Base-by-base conservation (phyloP, 2,113 vertebrate species). In the Corythaixoides concolor region DNA sequence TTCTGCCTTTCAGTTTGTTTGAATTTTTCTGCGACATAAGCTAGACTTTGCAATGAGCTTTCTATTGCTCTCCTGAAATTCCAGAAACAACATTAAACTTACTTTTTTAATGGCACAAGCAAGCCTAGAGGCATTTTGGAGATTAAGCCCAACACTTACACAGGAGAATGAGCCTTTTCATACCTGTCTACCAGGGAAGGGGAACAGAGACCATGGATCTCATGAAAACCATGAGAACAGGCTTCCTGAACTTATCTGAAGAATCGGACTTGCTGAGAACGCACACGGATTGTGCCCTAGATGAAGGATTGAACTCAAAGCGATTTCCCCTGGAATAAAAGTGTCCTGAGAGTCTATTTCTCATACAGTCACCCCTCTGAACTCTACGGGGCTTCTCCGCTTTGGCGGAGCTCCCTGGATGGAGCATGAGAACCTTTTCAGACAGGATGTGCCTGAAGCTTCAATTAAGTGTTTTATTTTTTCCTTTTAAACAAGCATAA, bases 261-360 rank as follows among this genome's bases (percentile, higher is more conserved):
- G 22, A 74, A 23, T 1, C n/a, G 24, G 27, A 13, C 43, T 41
- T 75, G 28, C 14, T 27, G 28, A 68, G n/a, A 28, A 24, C 23
- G 23, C 14, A 11, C 39, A 26, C 1, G 12, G 18, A 15, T 35
- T 56, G 5, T 81, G 73, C 6, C 26, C n/a, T 1, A 37, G 45
- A 7, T 39, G 67, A 45, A 4, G 18, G 11, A 39, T 3, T 37
- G 15, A 62, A 20, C 6, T 52, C 13, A 23, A 45, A 37, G 43
- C 0, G 0, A 55, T 47, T 47, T 53, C 4, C 15, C 20, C 20
- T 30, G 37, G 47, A 35, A 73, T 1, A 28, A 5, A 74, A 58
- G 6, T 33, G 26, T 32, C 35, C 6, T 2, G 12, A 53, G 8
- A 19, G 11, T 49, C 32, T 37, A 8, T 67, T 69, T 78, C 50